Base-by-base conservation (phyloP, 2,797 vertebrate species). In the Esox lucius region DNA sequence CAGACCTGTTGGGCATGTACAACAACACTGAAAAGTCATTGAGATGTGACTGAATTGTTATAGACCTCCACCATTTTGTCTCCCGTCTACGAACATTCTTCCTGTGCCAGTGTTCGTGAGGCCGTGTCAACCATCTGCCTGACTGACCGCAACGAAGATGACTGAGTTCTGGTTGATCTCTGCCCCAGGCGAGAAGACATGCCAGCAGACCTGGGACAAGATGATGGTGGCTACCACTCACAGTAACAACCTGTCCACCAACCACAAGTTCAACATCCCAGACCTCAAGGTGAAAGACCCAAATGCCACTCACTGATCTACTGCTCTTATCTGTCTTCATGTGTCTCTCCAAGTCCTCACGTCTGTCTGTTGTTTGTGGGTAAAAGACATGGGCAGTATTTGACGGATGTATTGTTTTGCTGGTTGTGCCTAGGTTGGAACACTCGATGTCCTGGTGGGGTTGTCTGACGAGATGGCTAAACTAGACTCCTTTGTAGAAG, bases 201-300 rank as follows among this genome's bases (percentile, higher is more conserved):
- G 97, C 83, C 97, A 98, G 86, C 98, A 95, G 86, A 98, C 97
- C 22, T 99, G 98, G 97, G 98, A 99, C 85, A 99, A 98, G 86
- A 78, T 99, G 82, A 95, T 96, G 75, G 90, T 93, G 49, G 95
- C 96, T 79, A 98, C 97, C 66, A 93, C 95, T 0, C 90, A 87
- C 66, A 92, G 91, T 85, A 96, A 95, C 86, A 96, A 95, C 87
- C 92, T 99, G 33, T 98, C 97, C 6, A 86, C 87, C 75, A 96
- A 98, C 91, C 95, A 95, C 68, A 98, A 98, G 88, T 99, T 99
- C 93, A 97, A 94, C 87, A 98, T 99, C 80, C 97, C 97, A 0
- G 97, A 99, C 81, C 93, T 99, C 77, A 99, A 99, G 96, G 97
- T 98, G 59, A 31, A 31, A 31, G 28, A 42, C 39, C 6, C 42